Evolutionary conservation across 1,140 invertebrate species (phyloP).

Genomic region (Dolichoris vasculosae): DNA sequence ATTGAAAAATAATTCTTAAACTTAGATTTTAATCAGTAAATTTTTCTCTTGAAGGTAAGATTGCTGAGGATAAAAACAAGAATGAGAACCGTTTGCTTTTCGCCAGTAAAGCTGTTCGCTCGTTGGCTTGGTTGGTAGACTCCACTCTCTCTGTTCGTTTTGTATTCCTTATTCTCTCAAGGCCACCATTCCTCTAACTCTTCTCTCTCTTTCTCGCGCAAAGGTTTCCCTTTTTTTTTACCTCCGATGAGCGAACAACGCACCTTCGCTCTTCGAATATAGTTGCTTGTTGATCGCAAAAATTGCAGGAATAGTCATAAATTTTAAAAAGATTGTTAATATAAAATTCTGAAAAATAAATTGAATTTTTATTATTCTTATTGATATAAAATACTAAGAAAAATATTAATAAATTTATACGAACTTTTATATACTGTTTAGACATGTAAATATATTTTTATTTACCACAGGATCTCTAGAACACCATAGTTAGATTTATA

Average conservation of each 20-base stretch:
- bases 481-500: background rate
- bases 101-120: constrained; percentile 70
- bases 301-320: background rate
- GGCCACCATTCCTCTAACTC: background rate
- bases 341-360: constrained; percentile 15
- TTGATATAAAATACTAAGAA: background rate
- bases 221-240: constrained; percentile 23
- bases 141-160: constrained; percentile 53
- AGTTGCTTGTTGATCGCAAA: constrained; percentile 12
- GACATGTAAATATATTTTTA: background rate
- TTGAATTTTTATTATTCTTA: background rate
- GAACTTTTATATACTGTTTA: background rate
- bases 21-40: background rate
- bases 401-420: background rate
- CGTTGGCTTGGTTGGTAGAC: constrained; percentile 60
- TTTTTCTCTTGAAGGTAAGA: background rate
- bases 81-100: constrained; percentile 71
- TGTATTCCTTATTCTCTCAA: constrained; percentile 58
- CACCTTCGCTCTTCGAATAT: constrained; percentile 29
- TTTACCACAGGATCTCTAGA: background rate
- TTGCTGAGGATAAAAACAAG: background rate
- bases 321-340: background rate
- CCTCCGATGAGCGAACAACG: constrained; percentile 10
- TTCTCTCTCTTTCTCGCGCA: constrained; percentile 41
- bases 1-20: background rate